Evolutionary conservation across 2,888 invertebrate species (phyloP), one percentile per base, ranked within the genome.

Genomic region (Melanophora roralis): DNA sequence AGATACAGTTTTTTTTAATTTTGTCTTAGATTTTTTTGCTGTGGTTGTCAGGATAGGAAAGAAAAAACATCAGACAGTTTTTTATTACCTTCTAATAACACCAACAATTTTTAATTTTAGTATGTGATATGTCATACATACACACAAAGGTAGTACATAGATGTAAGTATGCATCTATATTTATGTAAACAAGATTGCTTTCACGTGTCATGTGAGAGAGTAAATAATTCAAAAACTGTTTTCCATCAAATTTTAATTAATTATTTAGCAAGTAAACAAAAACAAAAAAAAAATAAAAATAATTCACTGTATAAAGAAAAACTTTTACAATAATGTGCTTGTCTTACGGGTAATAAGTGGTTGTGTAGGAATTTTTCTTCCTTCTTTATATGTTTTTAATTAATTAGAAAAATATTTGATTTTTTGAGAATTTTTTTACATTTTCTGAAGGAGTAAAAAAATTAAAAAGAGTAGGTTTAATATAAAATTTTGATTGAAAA

Each of bases 181-280:
- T 5, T 59, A 14, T 12, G 27, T 47, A 6, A 27, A 27, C 27
- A 6, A 38, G 14, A 14, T 40, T 55, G 16, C 62, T 68, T 69
- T 32, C 64, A 38, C 82, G 74, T 67, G 79, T 80, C 81, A 80
- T 82, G 83, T 80, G 78, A 82, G 69, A 71, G 83, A 69, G 81
- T 87, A 88, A 88, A 88, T 88, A 88, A 88, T 86, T 87, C 86
- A 88, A 86, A 73, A 86, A 87, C 86, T 85, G 85, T 87, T 88
- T 88, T 88, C 88, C 88, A 88, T 88, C 88, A 88, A 87, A 88
- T 88, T 88, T 88, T 88, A 88, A 88, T 88, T 88, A 88, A 88
- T 88, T 88, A 88, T 88, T 88, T 86, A 88, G 84, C 84, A 84
- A 84, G 65, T n/a, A 67, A n/a, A 59, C 38, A 36, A 23, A 51